Base-by-base conservation (phyloP, 1,140 invertebrate genomes). In the Drosophila kanapiae region DNA sequence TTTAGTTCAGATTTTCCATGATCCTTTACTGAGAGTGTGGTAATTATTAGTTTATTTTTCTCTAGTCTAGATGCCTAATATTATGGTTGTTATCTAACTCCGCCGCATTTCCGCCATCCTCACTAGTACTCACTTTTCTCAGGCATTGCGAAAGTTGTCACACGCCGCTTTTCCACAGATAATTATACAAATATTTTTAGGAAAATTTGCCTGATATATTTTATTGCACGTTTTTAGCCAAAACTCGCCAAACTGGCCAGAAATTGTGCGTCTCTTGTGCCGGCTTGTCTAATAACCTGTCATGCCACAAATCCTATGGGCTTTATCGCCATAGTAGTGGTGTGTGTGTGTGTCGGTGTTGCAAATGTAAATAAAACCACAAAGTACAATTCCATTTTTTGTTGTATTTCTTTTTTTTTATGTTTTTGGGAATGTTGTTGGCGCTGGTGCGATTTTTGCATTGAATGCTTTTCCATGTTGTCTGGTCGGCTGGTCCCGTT, bases 311-410 rank as follows among this genome's bases (percentile, higher is more conserved):
- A 90, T 90, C 86, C 67, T 29, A 69, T 72, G 56, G 68, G 72
- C 61, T 38, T 51, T 43, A 74, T 53, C 58, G 56, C 62, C 45
- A 40, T 58, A 62, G 29, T 62, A 16, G 23, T 61, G 7, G 23
- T 45, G 53, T 40, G 33, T 40, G 23, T 56, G 57, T 78, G 38
- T 61, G 51, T 67, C 56, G 75, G 16, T 71, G 74, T 47, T 61
- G 77, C 71, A 84, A 84, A 88, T 88, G 85, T 88, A 88, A 88
- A 88, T 87, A 88, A 88, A 90, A 88, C 80, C 84, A 61, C 74
- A 75, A 40, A 68, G 75, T 87, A 77, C 77, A 88, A 87, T 88
- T 80, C 76, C 69, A 75, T 61, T 83, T 83, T 69, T 75, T 64
- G 23, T 35, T 47, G 45, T 71, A 37, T 68, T 37, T 63, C 23